Percentiles rank a stretch among this genome's conserved stretches.
phyloP scores from a whole-genome alignment of 2,113 vertebrate species.

The Phalacrocorax pelagicus region DNA sequence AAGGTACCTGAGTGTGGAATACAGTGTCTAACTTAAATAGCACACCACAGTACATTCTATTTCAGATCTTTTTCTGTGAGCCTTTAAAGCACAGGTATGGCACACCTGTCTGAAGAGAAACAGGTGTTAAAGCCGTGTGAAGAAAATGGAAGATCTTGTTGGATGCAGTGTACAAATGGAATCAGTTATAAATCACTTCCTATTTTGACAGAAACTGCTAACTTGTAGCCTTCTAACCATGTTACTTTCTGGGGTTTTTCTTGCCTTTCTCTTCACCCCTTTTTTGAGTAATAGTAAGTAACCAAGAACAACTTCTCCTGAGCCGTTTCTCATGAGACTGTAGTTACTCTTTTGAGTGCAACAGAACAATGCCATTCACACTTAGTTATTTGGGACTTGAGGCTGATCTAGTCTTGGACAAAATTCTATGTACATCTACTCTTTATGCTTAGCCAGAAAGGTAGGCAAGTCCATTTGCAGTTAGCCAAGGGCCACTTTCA shows the following conservation, averaged over 20 bases:
- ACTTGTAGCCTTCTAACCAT: not conserved
- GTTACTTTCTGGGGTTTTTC: not conserved
- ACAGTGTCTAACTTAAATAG: not conserved
- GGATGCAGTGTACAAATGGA: not conserved
- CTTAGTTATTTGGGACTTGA: not conserved
- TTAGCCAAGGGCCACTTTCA: not conserved
- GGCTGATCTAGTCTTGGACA: not conserved
- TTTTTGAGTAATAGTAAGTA: not conserved
- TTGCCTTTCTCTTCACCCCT: not conserved
- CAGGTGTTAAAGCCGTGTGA: not conserved
- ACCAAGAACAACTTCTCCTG: not conserved
- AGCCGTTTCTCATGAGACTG: not conserved
- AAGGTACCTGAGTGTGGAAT: not conserved
- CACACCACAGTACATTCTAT: accelerated
- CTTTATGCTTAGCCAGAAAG: not conserved
- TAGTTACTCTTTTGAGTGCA: not conserved
- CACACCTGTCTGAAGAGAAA: not conserved
- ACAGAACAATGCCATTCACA: not conserved
- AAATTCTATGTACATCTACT: not conserved
- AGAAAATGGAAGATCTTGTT: not conserved
- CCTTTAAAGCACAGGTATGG: not conserved
- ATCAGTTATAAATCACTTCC: not conserved
- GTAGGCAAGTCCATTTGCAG: not conserved
- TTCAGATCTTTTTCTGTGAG: not conserved
- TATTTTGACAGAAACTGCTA: not conserved